Evolutionary conservation across 2,113 vertebrate species (phyloP), one percentile per base, ranked within the genome.

Genomic region (Melanostigma gelatinosum): DNA sequence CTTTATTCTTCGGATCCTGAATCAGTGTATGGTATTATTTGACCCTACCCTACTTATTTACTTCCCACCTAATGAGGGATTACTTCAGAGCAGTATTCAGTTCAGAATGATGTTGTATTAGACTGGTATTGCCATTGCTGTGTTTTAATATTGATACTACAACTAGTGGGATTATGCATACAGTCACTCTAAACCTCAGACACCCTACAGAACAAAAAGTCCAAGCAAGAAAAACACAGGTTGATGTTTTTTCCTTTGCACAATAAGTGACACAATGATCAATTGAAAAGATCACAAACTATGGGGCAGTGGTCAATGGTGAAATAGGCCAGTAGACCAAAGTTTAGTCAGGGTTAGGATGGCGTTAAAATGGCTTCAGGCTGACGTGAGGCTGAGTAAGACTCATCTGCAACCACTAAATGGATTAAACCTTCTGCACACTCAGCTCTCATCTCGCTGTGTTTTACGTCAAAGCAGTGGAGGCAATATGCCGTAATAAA

Each of bases 381-480:
- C 34, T 89, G 88, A 93, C 90, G 75, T 83, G 85, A 76, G 75
- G 48, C 80, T 44, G 78, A 82, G 57, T 88, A 85, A 83, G 64
- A 88, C 38, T 90, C 89, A 92, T 92, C 92, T 93, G 92, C 75
- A 76, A 54, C 34, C 27, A 20, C 88, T 91, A 92, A 93, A 79
- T 66, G 87, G 91, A 93, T 93, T 93, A 92, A 65, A 84, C 32
- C 13, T 71, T 52, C 1, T 72, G 61, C 54, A 22, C 60, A 55
- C 79, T 67, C 55, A 61, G 66, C 32, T 70, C 79, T 72, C 24
- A 4, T 52, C 13, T 61, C 22, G 29, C 50, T 32, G 58, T 58
- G 58, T 74, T 32, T 74, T 32, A 12, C 55, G 38, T 60, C 4
- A 6, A 38, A 40, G 46, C 57, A 77, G 66, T 50, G 55, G n/a